Base-by-base conservation (phyloP, 2,888 invertebrate genomes). In the Caenorhabditis imperialis region DNA sequence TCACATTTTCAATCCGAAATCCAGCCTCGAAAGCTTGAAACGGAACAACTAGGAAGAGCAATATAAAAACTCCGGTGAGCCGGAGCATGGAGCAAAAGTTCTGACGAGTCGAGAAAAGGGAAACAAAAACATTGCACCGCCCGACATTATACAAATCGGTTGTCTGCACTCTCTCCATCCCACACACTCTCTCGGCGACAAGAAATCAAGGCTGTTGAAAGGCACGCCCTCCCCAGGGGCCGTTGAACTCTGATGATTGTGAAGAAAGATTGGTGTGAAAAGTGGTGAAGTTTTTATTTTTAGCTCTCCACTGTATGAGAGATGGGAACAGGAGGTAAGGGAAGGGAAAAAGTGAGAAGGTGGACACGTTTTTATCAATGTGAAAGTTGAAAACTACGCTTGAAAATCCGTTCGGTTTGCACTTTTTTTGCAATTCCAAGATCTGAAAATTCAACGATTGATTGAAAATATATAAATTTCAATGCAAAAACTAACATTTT, bases 181-280 rank as follows among this genome's bases (percentile, higher is more conserved):
- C 1, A n/a, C 8, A 51, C 22, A 33, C 50, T 57, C 8, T 57
- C n/a, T 51, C 22, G 27, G 10, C 12, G 35, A 38, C 33, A 50
- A 51, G 67, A 67, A 67, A 67, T 67, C 67, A 67, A 67, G 35
- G 50, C 33, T 55, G 67, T 67, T 67, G 67, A 67, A 67, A 67
- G 57, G 57, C 50, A 23, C 23, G 37, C 25, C 30, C 6, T 37
- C 51, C 67, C 67, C 57, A 8, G 18, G 65, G 57, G 65, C 35
- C n/a, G 20, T 27, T 65, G 67, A 65, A 55, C 65, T 65, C 33
- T 65, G 55, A 55, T 65, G 65, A 67, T 67, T 67, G 57, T 44
- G 27, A 35, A 6, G 67, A 33, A 25, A 45, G 57, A 57, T 57
- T 55, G 12, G 47, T 18, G 14, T n/a, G 50, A 50, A 50, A 42